Percentiles rank a stretch among this genome's conserved stretches.
These are phyloP conservation scores for Apotomis capreana DNA, from an alignment of 2,888 invertebrate genomes.

Conservation along the genomic window DNA sequence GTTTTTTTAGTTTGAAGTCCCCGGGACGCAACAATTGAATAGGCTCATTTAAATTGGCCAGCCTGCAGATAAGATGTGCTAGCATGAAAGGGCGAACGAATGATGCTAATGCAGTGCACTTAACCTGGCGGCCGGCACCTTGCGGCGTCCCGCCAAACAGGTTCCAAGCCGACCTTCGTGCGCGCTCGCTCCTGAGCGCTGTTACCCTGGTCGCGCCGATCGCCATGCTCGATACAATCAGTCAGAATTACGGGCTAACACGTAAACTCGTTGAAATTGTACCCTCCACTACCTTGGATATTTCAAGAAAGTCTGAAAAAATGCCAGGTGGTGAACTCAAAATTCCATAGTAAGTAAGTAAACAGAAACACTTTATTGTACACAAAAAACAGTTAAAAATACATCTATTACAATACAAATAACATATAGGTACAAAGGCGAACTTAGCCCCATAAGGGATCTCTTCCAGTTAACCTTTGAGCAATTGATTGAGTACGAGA, in stretches of 20 bases:
- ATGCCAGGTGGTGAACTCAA: too few relatives aligned
- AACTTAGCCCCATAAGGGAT: too few relatives aligned
- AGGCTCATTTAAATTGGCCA: conserved; percentile 74
- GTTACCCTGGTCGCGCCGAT: conserved; percentile 71
- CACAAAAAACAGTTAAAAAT: too few relatives aligned
- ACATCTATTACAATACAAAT: too few relatives aligned
- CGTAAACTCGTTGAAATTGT: background rate
- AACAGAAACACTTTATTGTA: too few relatives aligned
- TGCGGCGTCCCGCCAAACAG: conserved; percentile 78
- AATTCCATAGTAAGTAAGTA: too few relatives aligned
- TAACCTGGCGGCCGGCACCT: conserved; percentile 79
- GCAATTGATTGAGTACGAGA: too few relatives aligned
- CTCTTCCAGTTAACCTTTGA: too few relatives aligned
- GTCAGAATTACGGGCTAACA: conserved; percentile 53
- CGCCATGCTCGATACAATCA: conserved; percentile 71
- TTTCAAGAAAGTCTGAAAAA: too few relatives aligned
- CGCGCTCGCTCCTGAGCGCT: conserved; percentile 65
- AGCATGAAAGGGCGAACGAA: conserved; percentile 77
- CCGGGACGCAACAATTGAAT: conserved; percentile 66
- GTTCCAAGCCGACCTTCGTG: conserved; percentile 76
- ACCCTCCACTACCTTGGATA: too few relatives aligned
- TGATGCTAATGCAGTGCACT: conserved; percentile 79
- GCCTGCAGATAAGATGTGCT: conserved; percentile 71
- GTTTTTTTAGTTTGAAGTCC: conserved; percentile 39
- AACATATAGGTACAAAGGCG: too few relatives aligned